phyloP scores from a whole-genome alignment of 2,113 vertebrate species.

The Podarcis raffonei region DNA sequence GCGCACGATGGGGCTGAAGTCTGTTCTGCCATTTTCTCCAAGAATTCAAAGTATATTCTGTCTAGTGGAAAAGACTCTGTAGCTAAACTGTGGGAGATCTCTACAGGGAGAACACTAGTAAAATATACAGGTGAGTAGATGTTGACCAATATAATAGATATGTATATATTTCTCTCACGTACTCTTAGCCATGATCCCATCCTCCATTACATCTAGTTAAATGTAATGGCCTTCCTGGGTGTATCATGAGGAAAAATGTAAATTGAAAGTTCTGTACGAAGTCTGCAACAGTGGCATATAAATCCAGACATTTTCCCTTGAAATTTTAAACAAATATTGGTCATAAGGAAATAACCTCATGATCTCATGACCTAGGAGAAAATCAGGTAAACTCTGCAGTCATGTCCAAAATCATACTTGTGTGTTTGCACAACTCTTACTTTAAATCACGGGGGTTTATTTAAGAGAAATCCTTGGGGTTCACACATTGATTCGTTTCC shows the following conservation, averaged over 20 bases:
- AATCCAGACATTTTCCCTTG: neutral
- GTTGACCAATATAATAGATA: neutral
- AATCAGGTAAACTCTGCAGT: neutral
- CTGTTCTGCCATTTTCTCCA: constrained; percentile 96
- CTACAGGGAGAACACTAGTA: constrained; percentile 92
- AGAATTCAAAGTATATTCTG: constrained; percentile 97
- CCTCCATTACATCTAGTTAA: neutral
- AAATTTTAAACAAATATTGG: neutral
- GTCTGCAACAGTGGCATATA: neutral
- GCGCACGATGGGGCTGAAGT: constrained; percentile 95
- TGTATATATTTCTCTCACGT: neutral
- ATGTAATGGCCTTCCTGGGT: neutral
- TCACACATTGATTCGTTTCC: neutral
- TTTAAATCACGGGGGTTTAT: neutral
- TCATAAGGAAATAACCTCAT: neutral
- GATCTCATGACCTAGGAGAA: neutral
- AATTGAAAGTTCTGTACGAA: neutral
- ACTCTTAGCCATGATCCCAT: neutral
- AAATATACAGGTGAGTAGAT: constrained; percentile 91
- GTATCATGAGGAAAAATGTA: neutral
- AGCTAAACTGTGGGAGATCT: constrained; percentile 98
- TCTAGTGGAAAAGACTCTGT: constrained; percentile 98
- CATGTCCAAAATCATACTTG: neutral
- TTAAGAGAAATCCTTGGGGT: neutral
- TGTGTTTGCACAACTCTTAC: neutral